phyloP scores from a whole-genome alignment of 2,113 vertebrate genomes.

The Cyanoderma ruficeps region DNA sequence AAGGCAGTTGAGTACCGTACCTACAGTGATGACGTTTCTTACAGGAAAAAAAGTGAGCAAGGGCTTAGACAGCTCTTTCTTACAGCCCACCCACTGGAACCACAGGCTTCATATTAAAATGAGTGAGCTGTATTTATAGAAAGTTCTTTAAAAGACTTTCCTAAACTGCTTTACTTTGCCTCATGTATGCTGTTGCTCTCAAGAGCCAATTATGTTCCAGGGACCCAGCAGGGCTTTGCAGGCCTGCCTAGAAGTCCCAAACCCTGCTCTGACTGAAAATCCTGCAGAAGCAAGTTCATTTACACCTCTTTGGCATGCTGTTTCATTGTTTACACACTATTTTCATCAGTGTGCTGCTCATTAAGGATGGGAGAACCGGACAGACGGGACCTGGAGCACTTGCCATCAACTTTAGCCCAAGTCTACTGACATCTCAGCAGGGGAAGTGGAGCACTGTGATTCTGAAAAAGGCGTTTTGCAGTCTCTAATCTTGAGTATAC shows the following conservation, averaged over 20 bases:
- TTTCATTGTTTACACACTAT: conserved; percentile 18
- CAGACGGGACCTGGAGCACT: not conserved
- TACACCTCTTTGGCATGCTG: not conserved
- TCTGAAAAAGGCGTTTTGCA: not conserved
- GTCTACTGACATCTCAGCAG: conserved; percentile 26
- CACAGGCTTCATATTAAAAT: not conserved
- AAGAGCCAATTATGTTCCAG: conserved; percentile 20
- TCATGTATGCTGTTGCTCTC: not conserved
- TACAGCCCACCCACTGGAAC: not conserved
- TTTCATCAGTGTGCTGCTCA: conserved; percentile 18
- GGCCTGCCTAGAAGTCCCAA: not conserved
- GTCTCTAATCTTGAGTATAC: not conserved
- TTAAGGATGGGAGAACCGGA: conserved; percentile 11
- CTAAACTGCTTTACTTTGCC: not conserved
- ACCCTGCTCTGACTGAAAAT: not conserved
- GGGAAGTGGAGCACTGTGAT: not conserved
- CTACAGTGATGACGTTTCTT: not conserved
- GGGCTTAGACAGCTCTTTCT: not conserved
- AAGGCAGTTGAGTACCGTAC: not conserved
- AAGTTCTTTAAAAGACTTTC: not conserved
- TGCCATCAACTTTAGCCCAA: conserved; percentile 41
- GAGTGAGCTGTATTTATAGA: not conserved
- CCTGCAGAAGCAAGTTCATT: not conserved
- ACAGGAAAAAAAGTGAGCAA: not conserved
- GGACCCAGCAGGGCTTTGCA: conserved; percentile 16